Evolutionary conservation across 2,888 invertebrate genomes (phyloP).

Genomic region (Cephus pygmeus): DNA sequence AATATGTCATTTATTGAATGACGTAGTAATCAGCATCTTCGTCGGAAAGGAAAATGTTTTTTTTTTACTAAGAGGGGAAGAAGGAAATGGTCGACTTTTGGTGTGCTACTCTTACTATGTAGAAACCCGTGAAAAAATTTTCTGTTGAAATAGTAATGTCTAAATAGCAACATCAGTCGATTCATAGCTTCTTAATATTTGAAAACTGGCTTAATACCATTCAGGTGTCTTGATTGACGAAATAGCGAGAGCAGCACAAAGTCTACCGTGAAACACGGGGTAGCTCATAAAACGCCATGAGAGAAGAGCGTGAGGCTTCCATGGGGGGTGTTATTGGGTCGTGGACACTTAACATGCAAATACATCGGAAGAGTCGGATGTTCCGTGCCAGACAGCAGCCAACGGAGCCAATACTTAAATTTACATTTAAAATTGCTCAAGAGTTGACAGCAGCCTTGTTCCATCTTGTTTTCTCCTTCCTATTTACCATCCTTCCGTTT

Average conservation of each 20-base stretch:
- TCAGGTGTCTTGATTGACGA: neutral
- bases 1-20: no score
- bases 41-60: no score
- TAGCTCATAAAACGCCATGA: neutral
- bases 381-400: constrained; percentile 45
- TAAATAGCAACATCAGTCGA: neutral
- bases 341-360: constrained; percentile 65
- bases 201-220: neutral
- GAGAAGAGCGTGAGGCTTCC: neutral
- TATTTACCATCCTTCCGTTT: neutral
- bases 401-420: constrained; percentile 63
- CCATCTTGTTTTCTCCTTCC: constrained; percentile 22
- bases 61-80: no score
- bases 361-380: constrained; percentile 48
- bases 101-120: no score
- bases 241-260: neutral
- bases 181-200: neutral
- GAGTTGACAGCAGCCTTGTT: constrained; percentile 50
- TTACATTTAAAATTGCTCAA: constrained; percentile 65
- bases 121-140: no score
- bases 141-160: neutral
- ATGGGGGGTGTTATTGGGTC: constrained; percentile 60
- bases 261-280: neutral
- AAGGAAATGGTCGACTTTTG: no score
- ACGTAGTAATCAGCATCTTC: no score